Evolutionary conservation across 2,797 vertebrate genomes (phyloP).

Genomic region (Crax fasciolata): DNA sequence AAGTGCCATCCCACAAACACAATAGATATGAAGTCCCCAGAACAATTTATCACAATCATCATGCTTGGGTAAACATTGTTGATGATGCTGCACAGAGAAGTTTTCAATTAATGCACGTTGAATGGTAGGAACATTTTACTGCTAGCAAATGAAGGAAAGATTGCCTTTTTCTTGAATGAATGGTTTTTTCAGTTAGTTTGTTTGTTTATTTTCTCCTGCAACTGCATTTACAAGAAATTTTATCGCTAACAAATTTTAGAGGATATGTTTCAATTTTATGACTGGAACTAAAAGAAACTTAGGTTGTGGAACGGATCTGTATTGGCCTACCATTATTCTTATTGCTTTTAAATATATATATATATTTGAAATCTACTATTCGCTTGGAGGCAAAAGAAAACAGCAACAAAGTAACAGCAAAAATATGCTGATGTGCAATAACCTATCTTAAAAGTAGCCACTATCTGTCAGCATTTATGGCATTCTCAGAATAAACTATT

Average conservation of each 20-base stretch:
- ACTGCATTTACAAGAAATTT: neutral
- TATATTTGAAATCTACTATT: neutral
- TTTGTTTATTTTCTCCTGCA: neutral
- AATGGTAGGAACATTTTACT: neutral
- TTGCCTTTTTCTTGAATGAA: neutral
- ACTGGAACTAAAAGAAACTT: neutral
- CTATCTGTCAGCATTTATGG: neutral
- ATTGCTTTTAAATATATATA: neutral
- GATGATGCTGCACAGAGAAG: neutral
- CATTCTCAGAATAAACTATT: neutral
- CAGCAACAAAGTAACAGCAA: neutral
- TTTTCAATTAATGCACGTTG: constrained; percentile 18
- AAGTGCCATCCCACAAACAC: neutral
- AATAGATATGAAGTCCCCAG: neutral
- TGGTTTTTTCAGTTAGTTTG: neutral
- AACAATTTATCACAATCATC: constrained; percentile 42
- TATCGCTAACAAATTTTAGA: neutral
- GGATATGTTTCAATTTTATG: neutral
- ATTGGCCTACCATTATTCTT: neutral
- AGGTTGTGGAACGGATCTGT: neutral
- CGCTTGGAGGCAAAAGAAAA: neutral
- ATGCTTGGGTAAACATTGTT: constrained; percentile 40
- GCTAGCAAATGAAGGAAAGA: neutral
- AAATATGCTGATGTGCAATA: neutral
- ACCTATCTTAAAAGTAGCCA: neutral